Base-by-base conservation (phyloP, 2,888 invertebrate species). In the Drosophila antonietae region DNA sequence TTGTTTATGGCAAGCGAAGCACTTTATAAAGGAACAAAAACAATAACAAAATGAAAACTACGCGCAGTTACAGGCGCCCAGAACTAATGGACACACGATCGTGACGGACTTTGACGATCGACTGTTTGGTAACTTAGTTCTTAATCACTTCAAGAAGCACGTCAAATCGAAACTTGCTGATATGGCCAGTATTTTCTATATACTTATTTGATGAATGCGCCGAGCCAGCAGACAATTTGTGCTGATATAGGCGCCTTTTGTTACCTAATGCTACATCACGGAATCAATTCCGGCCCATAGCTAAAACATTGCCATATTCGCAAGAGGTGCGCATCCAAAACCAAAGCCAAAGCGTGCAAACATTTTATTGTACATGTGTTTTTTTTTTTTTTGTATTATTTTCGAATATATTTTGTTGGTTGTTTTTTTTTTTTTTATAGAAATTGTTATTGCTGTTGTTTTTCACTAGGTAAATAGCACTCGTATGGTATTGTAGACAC, bases 241-340 rank as follows among this genome's bases (percentile, higher is more conserved):
- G 71, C 75, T 72, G 76, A 75, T 70, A 68, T 64, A 56, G 59
- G 39, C 68, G 55, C 39, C 53, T 85, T 80, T 60, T 62, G 81
- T 84, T 88, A 85, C 80, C 80, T 80, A 83, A 84, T 75, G 75
- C 79, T 79, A 71, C 69, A 73, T 57, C 68, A 53, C 39, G 43
- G 59, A 63, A 5, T 28, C 57, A 46, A 65, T 58, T 68, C 51
- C 44, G n/a, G 35, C 52, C 44, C 35, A 39, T 12, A 31, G 39
- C 35, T 58, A 56, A 56, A 56, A 52, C 46, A 33, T 57, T 72
- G 52, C 64, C 28, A 44, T 41, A 49, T 74, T 69, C 23, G 62
- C 62, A 47, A 51, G 28, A 37, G 47, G 37, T 43, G 43, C 49
- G 69, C 56, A 59, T 56, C 68, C 44, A 62, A 47, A 71, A 59